Conservation (phyloP, 2,888 invertebrate species). For the Embidobia sp. region DNA sequence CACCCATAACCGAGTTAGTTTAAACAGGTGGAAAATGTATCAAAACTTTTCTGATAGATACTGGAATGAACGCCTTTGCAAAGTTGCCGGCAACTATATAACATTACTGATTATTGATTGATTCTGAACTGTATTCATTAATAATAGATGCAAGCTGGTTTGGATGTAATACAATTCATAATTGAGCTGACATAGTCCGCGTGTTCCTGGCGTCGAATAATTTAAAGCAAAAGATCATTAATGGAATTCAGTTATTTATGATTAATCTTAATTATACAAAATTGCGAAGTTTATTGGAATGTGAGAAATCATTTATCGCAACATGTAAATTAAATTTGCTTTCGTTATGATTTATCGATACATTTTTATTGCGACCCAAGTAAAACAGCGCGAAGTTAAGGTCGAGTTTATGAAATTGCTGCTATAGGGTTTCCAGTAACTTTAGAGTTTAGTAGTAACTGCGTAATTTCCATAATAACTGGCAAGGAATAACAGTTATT, state of each 20-base stretch:
- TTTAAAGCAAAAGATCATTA: neutral
- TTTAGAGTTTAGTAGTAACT: constrained; percentile 37
- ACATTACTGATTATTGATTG: constrained; percentile 4
- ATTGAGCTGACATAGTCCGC: constrained; percentile 7
- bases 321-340: constrained; percentile 10
- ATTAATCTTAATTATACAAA: neutral
- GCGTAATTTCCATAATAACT: constrained; percentile 39
- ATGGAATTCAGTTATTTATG: neutral
- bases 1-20: neutral
- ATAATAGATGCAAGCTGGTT: neutral
- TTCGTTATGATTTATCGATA: constrained; percentile 5
- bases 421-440: constrained; percentile 21
- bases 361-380: constrained; percentile 4
- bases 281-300: neutral
- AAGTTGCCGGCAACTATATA: neutral
- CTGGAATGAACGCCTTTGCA: neutral
- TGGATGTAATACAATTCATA: constrained; percentile 18
- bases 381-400: constrained; percentile 32
- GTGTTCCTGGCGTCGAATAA: neutral
- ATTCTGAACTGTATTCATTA: neutral
- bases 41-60: neutral
- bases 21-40: neutral
- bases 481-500: constrained; percentile 39
- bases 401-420: constrained; percentile 39
- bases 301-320: neutral